Evolutionary conservation across 2,797 vertebrate genomes (phyloP), one percentile per base, ranked within the genome.

Genomic region (Neosalanx taihuensis): DNA sequence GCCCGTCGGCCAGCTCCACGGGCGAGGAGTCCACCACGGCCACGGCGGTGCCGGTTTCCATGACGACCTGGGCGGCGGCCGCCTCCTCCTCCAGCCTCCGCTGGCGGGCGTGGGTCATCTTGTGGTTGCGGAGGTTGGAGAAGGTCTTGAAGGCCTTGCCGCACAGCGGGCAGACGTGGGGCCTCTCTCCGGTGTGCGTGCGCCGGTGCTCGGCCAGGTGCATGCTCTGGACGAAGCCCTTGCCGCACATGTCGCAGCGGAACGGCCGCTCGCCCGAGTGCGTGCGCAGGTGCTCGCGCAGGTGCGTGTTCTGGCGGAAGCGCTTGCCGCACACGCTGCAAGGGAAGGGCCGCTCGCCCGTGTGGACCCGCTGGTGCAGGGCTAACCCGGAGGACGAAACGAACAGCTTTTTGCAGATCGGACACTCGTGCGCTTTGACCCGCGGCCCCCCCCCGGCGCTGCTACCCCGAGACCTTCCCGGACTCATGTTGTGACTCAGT

Each of bases 261-360:
- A 93, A 93, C 0, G 94, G 94, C 30, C 94, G 85, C 17, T 94
- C 90, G 0, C 93, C 92, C 0, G 93, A 90, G 56, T 96, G 96
- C 0, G 94, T 94, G 78, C 94, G 94, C 83, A 95, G 88, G 84
- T 96, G 95, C 83, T 96, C 94, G 0, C 95, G 92, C 70, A 97
- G 88, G 83, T 95, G 95, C 0, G 94, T 94, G 84, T 94, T 94
- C 70, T 96, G 95, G 0, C 94, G 93, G 87, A 97, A 97, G 69
- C 94, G 92, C 78, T 95, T 96, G 53, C 94, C 92, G 0, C 95
- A 96, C 33, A 93, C 91, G 1, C 91, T 82, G 17, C 95, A 96
- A 29, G 92, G 91, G 76, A 95, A 95, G 0, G 96, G 95, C 0
- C 95, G 92, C 85, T 97, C 95, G 0, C 94, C 95, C 0, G 95